A percentile compares a stretch with the other conserved stretches of the same genome.
Conservation (phyloP, 1,140 invertebrate genomes). For the Tyrophagus putrescentiae region DNA sequence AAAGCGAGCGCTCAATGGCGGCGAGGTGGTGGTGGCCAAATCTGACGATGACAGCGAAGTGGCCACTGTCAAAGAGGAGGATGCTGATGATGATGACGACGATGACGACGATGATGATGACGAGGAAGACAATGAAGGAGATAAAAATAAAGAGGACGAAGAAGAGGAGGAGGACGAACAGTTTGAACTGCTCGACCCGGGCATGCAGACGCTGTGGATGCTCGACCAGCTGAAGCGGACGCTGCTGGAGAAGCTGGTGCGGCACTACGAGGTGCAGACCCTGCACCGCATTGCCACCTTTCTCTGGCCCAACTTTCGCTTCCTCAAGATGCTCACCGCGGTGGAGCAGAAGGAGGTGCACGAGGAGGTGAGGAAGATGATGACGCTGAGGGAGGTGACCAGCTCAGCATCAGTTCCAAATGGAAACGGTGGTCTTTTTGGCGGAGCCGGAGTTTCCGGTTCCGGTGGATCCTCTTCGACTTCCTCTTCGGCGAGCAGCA, state of each 20-base stretch:
- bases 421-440: background rate
- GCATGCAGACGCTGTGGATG: background rate
- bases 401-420: too few relatives aligned
- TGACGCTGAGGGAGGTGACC: too few relatives aligned
- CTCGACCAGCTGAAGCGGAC: background rate
- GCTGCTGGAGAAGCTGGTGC: background rate
- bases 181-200: background rate
- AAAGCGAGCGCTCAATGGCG: too few relatives aligned
- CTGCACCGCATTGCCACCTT: constrained; percentile 23
- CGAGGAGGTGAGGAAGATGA: constrained; percentile 20
- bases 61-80: background rate
- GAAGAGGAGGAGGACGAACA: background rate
- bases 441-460: background rate
- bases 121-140: background rate
- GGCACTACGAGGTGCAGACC: constrained; percentile 19
- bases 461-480: background rate
- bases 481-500: too few relatives aligned
- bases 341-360: constrained; percentile 24
- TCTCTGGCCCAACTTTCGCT: constrained; percentile 26
- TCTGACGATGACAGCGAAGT: background rate
- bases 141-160: background rate
- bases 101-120: background rate
- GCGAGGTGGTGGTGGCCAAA: background rate
- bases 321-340: constrained; percentile 23
- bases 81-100: background rate